Evolutionary conservation across 2,888 invertebrate species (phyloP).

Genomic region (Hydraecia micacea): DNA sequence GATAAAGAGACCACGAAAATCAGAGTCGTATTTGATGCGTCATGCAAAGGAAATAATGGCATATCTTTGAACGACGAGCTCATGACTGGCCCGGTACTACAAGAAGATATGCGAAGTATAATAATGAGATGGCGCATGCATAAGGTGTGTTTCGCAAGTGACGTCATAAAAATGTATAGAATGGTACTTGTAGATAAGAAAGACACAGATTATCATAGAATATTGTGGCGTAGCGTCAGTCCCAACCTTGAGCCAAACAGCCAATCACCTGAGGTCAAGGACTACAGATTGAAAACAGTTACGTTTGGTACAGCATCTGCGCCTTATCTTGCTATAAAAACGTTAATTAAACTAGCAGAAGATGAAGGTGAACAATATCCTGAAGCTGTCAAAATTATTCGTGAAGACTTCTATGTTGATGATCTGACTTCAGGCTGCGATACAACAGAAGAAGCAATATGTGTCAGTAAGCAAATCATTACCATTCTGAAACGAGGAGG

Average conservation of each 20-base stretch:
- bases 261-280: constrained; percentile 24
- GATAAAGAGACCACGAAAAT: constrained; percentile 26
- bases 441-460: constrained; percentile 24
- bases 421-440: constrained; percentile 17
- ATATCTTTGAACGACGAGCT: constrained; percentile 31
- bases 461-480: constrained; percentile 7
- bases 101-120: constrained; percentile 22
- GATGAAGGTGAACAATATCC: constrained; percentile 46
- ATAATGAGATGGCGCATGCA: constrained; percentile 20
- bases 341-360: constrained; percentile 42
- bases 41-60: constrained; percentile 20
- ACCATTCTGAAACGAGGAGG: constrained; percentile 19
- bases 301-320: constrained; percentile 57
- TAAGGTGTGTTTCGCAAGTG: constrained; percentile 15
- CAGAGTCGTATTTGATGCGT: constrained; percentile 12
- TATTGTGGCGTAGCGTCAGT: constrained; percentile 25
- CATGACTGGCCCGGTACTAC: constrained; percentile 21
- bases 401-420: constrained; percentile 18
- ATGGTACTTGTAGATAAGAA: constrained; percentile 52
- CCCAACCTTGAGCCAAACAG: neutral
- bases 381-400: constrained; percentile 17
- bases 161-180: constrained; percentile 65
- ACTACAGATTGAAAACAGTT: constrained; percentile 30
- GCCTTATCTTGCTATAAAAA: constrained; percentile 44
- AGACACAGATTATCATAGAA: constrained; percentile 27